Evolutionary conservation across 92 coral and sea anemone species (phyloP).

Genomic region (Bergia sp.): DNA sequence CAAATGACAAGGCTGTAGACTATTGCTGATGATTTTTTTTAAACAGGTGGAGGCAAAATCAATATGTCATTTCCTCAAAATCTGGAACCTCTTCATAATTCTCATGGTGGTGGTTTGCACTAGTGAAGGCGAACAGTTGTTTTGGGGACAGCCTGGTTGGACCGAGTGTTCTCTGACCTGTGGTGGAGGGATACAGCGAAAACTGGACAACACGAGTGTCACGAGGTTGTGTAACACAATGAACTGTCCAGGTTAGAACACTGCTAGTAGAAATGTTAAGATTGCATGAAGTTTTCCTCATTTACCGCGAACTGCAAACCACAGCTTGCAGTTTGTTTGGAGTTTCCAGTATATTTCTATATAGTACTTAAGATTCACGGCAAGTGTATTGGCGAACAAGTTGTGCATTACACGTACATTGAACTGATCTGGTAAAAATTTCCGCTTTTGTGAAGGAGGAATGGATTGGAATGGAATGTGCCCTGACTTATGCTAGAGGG

Average conservation of each 20-base stretch:
- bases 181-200: constrained; percentile 87
- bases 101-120: neutral
- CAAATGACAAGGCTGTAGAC: neutral
- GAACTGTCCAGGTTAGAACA: constrained; percentile 77
- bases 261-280: too few species aligned
- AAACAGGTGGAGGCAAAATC: neutral
- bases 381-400: constrained; percentile 14
- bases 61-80: neutral
- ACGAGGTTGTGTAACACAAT: constrained; percentile 84
- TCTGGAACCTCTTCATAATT: neutral
- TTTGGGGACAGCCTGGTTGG: constrained; percentile 64
- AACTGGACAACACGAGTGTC: constrained; percentile 61
- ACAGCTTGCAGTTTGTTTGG: too few species aligned
- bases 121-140: constrained; percentile 45
- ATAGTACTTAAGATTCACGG: too few species aligned
- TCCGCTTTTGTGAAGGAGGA: too few species aligned
- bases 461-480: constrained; percentile 73
- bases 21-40: neutral
- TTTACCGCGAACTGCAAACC: too few species aligned
- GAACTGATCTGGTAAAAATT: constrained; percentile 74
- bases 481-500: constrained; percentile 86
- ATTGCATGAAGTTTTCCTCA: too few species aligned
- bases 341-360: too few species aligned
- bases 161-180: constrained; percentile 87
- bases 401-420: constrained; percentile 66